Evolutionary conservation across 2,797 vertebrate species (phyloP), one percentile per base, ranked within the genome.

Genomic region (Takifugu rubripes): DNA sequence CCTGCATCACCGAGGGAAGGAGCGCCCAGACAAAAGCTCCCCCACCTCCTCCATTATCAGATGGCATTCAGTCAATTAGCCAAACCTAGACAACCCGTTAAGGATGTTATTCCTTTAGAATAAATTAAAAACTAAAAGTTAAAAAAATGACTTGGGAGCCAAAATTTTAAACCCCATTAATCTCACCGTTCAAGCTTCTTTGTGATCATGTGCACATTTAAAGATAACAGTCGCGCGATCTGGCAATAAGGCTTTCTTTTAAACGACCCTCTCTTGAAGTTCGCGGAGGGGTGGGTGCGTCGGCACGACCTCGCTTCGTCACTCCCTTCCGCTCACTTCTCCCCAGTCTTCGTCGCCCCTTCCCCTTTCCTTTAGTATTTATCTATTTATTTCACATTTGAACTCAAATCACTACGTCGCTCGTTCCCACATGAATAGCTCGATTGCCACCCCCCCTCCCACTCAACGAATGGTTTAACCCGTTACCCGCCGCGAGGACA

Each of bases 371-470:
- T 76, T 73, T n/a, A 3, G n/a, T 7, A 14, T 15, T 40, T 64
- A 84, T 70, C 77, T 74, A 49, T 55, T 56, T 85, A 79, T 82
- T 85, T 82, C 86, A 85, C 85, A 87, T 81, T 88, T 80, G 79
- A 75, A 82, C 84, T 84, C 82, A 81, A 84, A 81, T 87, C 83
- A 84, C 79, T 74, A 63, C 79, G 12, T 71, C 60, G 74, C 82
- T 80, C 66, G 78, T 79, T 75, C 75, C 65, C 76, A 62, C 70
- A 64, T 58, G 74, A 64, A 76, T 45, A 36, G 51, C 49, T 17
- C 61, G 64, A 6, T 56, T 45, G 44, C 31, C 11, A 56, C 59
- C 57, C 74, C 76, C 69, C 27, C 61, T 58, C 17, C 12, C 25
- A 26, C 56, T 44, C 68, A 54, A 45, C 72, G 72, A 84, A 87